A percentile compares a stretch with the other conserved stretches of the same genome.
Evolutionary conservation across 2,113 vertebrate genomes (phyloP).

Genomic region (Sminthopsis crassicaudata): DNA sequence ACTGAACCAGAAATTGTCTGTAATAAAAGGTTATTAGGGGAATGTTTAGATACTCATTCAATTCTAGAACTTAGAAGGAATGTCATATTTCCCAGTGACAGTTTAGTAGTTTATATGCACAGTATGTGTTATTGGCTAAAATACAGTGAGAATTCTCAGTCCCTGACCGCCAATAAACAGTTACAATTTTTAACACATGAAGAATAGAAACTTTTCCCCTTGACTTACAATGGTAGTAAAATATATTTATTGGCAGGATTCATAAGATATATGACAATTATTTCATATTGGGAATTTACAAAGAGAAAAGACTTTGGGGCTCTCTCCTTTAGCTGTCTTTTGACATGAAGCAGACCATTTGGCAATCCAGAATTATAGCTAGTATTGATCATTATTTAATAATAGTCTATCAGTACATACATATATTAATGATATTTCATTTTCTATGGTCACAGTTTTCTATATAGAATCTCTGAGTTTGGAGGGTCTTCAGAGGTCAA

Average conservation of each 20-base stretch:
- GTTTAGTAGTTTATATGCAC: conserved; percentile 49
- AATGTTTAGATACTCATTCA: conserved; percentile 70
- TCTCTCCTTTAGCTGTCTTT: conserved; percentile 38
- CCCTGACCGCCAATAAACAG: conserved; percentile 50
- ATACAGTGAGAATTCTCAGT: conserved; percentile 53
- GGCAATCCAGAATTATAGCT: background rate
- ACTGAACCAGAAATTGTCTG: conserved; percentile 76
- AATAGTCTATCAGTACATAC: no score
- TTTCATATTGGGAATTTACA: conserved; percentile 29
- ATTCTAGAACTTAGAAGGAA: conserved; percentile 67
- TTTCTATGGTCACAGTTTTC: background rate
- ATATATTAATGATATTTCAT: background rate
- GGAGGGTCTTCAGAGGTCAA: background rate
- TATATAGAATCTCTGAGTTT: background rate
- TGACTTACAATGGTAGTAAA: conserved; percentile 57
- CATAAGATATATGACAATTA: conserved; percentile 50
- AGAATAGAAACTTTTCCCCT: conserved; percentile 39
- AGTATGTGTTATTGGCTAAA: conserved; percentile 40
- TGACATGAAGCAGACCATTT: conserved; percentile 1
- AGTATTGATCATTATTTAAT: background rate
- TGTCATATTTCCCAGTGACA: conserved; percentile 47
- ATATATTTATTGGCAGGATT: conserved; percentile 61
- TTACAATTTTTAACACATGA: conserved; percentile 63
- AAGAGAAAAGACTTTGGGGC: conserved; percentile 35
- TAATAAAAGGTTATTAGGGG: conserved; percentile 71